These are phyloP conservation scores for Nephrotoma guestfalica DNA, from an alignment of 2,888 invertebrate genomes.

Conservation along the genomic window DNA sequence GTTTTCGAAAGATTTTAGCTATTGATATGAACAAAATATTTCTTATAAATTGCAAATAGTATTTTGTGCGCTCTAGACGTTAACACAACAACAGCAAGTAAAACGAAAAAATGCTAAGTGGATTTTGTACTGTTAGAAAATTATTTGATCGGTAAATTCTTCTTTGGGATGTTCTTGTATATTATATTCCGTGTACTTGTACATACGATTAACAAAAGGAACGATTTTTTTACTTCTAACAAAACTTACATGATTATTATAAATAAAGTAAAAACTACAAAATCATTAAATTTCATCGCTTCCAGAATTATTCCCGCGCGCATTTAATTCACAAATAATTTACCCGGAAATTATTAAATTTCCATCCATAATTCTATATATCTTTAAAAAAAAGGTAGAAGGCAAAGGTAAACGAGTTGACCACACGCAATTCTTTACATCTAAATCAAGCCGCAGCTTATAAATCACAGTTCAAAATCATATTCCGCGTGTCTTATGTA, in stretches of 20 bases:
- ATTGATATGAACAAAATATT: background rate
- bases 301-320: background rate
- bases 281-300: background rate
- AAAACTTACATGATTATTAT: background rate
- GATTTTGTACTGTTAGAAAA: background rate
- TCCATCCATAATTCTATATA: background rate
- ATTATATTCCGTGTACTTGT: background rate
- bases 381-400: too few relatives aligned
- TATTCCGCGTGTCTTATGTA: background rate
- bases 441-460: background rate
- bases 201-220: background rate
- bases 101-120: background rate
- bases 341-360: background rate
- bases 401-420: background rate
- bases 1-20: background rate
- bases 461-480: background rate
- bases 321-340: background rate
- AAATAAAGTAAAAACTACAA: background rate
- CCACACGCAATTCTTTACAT: background rate
- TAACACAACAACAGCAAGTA: background rate
- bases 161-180: background rate
- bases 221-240: background rate
- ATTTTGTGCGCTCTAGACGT: background rate
- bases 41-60: background rate
- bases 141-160: background rate